Conservation (phyloP, 2,888 invertebrate genomes). For the Abscondita cerata region DNA sequence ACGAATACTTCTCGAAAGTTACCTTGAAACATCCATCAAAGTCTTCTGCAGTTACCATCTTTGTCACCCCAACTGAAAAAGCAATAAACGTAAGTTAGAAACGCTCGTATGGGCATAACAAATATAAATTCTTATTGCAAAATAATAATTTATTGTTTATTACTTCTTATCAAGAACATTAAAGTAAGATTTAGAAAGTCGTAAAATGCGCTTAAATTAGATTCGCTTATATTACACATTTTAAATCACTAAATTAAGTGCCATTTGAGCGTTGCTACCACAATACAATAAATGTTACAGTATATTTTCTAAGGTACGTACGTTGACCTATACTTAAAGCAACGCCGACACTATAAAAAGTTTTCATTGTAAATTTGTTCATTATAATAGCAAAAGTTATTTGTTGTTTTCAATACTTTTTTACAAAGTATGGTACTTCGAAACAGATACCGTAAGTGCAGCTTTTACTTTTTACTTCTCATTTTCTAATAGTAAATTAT, state of each 20-base stretch:
- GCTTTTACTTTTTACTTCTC: too few relatives aligned
- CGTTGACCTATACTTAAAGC: slow-evolving; percentile 1
- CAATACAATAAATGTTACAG: slow-evolving; percentile 5
- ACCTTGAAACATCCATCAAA: slow-evolving; percentile 22
- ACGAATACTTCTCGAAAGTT: slow-evolving; percentile 3
- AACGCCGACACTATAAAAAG: slow-evolving; percentile 2
- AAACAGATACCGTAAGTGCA: too few relatives aligned
- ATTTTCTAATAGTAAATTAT: too few relatives aligned
- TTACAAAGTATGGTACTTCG: too few relatives aligned
- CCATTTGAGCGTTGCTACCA: not conserved
- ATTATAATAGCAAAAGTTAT: not conserved
- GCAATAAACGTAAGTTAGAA: not conserved
- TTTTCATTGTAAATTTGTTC: slow-evolving; percentile 3
- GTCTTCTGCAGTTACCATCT: slow-evolving; percentile 4
- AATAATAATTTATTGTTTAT: too few relatives aligned
- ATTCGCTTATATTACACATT: too few relatives aligned
- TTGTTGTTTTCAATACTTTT: too few relatives aligned
- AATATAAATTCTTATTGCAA: too few relatives aligned
- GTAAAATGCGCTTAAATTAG: too few relatives aligned
- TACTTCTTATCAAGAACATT: too few relatives aligned
- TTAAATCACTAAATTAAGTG: too few relatives aligned
- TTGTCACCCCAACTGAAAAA: slow-evolving; percentile 6
- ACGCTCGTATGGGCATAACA: not conserved
- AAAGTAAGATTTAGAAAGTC: too few relatives aligned
- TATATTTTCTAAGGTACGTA: slow-evolving; percentile 7